phyloP scores from a whole-genome alignment of 2,113 vertebrate genomes.

The Erythrocercus mccallii region DNA sequence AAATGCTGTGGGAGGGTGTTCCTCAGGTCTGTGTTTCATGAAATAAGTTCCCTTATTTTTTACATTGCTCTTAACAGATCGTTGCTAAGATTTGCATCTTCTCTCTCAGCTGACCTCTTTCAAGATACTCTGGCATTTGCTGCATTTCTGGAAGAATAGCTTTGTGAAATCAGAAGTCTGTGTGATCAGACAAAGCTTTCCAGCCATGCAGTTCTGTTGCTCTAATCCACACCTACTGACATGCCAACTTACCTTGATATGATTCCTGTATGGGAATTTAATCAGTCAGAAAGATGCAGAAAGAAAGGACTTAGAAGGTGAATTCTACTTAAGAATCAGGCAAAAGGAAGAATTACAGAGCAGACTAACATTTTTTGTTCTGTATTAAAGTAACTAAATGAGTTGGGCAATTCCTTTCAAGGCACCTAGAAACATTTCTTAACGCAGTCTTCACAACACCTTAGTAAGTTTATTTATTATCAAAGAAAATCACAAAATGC shows the following conservation, averaged over 20 bases:
- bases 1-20: not conserved
- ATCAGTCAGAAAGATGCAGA: conserved; percentile 28
- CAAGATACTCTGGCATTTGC: not conserved
- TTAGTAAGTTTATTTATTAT: not conserved
- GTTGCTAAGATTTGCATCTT: conserved; percentile 12
- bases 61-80: not conserved
- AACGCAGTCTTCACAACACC: not conserved
- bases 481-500: not conserved
- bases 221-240: conserved; percentile 35
- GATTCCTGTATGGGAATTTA: conserved; percentile 10
- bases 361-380: not conserved
- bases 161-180: conserved; percentile 20
- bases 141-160: conserved; percentile 46
- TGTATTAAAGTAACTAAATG: not conserved
- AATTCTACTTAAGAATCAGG: not conserved
- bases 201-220: not conserved
- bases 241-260: conserved; percentile 1
- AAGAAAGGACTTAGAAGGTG: not conserved
- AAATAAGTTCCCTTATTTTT: not conserved
- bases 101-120: conserved; percentile 17
- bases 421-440: not conserved
- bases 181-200: conserved; percentile 31
- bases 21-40: not conserved
- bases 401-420: not conserved
- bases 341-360: not conserved